A percentile compares a stretch with the other conserved stretches of the same genome.
phyloP scores from a whole-genome alignment of 2,797 vertebrate species.

The Aldrovandia affinis region DNA sequence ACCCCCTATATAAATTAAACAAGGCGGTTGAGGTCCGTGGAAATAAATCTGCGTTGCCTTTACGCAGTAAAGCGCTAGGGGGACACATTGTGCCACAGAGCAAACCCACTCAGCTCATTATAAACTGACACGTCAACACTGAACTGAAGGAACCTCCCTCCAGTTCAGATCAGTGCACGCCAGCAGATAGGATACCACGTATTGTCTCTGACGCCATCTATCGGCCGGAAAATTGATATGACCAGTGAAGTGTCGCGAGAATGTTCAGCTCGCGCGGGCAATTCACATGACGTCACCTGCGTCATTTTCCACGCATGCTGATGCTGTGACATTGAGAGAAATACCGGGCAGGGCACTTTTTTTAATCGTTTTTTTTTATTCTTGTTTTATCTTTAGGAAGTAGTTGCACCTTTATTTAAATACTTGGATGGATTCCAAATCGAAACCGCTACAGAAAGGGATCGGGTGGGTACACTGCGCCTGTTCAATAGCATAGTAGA shows the following conservation, averaged over 20 bases:
- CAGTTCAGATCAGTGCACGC: neutral
- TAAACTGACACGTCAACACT: neutral
- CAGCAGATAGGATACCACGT: too few relatives aligned
- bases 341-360: neutral
- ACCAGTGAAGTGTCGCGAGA: slow-evolving; percentile 8
- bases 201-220: too few relatives aligned
- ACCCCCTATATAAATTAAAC: too few relatives aligned
- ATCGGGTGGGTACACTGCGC: slow-evolving; percentile 24
- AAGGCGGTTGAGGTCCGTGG: neutral
- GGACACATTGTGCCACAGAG: neutral
- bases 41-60: neutral
- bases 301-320: neutral
- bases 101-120: neutral
- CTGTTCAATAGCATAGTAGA: too few relatives aligned
- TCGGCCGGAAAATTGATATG: neutral
- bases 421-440: slow-evolving; percentile 20
- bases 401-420: neutral
- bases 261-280: neutral
- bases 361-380: slow-evolving; percentile 14
- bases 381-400: slow-evolving; percentile 7
- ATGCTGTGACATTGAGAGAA: slow-evolving; percentile 2
- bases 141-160: neutral
- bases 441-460: neutral
- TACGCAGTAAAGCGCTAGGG: neutral
- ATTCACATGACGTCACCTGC: neutral